Percentiles rank a stretch among this genome's conserved stretches.
Conservation (phyloP, 2,888 invertebrate genomes). For the Rhyacophila evoluta region DNA sequence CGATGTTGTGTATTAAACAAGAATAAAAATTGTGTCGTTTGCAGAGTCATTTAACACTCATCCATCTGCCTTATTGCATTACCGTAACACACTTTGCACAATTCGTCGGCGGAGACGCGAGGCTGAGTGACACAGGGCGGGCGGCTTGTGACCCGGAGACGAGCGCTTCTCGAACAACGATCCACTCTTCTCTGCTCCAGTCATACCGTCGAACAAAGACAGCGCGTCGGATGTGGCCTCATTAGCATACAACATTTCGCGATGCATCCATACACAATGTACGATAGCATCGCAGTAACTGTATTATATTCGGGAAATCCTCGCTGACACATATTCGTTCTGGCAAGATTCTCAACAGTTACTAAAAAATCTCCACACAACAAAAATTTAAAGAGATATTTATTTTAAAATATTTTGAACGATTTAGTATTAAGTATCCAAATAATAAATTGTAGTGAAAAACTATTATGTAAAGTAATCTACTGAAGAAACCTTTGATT, state of each 20-base stretch:
- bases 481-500: too few relatives aligned
- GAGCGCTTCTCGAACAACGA: background rate
- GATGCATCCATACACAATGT: background rate
- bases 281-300: background rate
- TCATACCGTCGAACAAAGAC: background rate
- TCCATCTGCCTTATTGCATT: background rate
- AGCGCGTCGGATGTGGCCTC: background rate
- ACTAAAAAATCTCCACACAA: too few relatives aligned
- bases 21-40: background rate
- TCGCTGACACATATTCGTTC: background rate
- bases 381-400: too few relatives aligned
- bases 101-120: background rate
- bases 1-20: background rate
- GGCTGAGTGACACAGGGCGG: constrained; percentile 15
- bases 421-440: too few relatives aligned
- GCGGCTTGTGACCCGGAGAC: background rate
- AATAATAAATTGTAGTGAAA: too few relatives aligned
- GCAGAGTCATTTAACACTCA: background rate
- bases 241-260: constrained; percentile 11
- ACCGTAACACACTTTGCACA: background rate
- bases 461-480: too few relatives aligned
- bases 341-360: background rate
- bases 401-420: too few relatives aligned
- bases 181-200: background rate
- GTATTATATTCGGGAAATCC: background rate